Conservation (phyloP, 2,113 vertebrate genomes). For the Tauraco erythrolophus region DNA sequence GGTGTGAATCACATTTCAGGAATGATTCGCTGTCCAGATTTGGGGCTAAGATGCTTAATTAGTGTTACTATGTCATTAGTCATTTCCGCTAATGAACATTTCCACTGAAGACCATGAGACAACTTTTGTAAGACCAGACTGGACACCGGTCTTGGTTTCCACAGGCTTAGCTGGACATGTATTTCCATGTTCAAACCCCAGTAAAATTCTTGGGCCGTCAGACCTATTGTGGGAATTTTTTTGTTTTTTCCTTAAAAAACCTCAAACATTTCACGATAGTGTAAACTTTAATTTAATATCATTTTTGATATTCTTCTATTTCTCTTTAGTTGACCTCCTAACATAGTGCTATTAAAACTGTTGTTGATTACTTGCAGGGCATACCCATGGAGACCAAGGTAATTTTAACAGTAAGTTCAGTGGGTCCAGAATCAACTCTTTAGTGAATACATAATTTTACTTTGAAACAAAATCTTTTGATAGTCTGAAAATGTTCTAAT, state of each 20-base stretch:
- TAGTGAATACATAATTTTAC: conserved; percentile 22
- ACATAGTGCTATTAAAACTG: background rate
- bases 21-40: background rate
- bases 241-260: background rate
- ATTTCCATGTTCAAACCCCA: background rate
- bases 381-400: background rate
- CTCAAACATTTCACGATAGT: background rate
- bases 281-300: background rate
- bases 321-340: background rate
- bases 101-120: background rate
- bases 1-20: background rate
- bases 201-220: background rate
- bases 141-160: background rate
- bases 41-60: background rate
- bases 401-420: background rate
- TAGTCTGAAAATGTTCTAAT: background rate
- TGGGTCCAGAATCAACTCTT: background rate
- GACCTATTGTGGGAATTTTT: background rate
- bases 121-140: background rate
- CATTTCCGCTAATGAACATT: background rate
- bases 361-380: background rate
- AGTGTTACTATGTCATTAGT: background rate
- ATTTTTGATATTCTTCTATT: background rate
- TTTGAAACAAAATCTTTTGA: conserved; percentile 13
- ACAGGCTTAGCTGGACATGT: background rate